These are phyloP conservation scores for Plagodis pulveraria DNA, from an alignment of 2,888 invertebrate species.

Conservation along the genomic window DNA sequence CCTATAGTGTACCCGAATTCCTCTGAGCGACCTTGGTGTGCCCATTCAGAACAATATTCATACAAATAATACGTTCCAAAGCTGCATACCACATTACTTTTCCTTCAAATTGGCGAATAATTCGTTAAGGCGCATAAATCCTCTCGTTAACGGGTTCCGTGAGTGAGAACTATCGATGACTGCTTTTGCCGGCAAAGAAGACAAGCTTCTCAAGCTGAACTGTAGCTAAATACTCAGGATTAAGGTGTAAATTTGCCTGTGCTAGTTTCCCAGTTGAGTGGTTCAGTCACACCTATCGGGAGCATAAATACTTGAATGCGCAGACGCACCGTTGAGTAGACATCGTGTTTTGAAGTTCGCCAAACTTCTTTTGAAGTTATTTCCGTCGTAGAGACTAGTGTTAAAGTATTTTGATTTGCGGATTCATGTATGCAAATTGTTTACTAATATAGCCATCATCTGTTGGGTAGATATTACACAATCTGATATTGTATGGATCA, in stretches of 20 bases:
- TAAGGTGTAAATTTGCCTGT: conserved; percentile 26
- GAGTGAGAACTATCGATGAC: conserved; percentile 41
- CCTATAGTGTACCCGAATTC: conserved; percentile 19
- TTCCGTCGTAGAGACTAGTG: conserved; percentile 16
- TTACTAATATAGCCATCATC: conserved; percentile 26
- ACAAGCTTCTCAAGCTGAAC: conserved; percentile 22
- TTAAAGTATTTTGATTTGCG: conserved; percentile 27
- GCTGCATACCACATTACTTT: conserved; percentile 50
- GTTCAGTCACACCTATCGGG: conserved; percentile 14
- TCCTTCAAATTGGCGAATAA: conserved; percentile 46
- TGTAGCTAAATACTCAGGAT: conserved; percentile 20
- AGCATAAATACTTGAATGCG: conserved; percentile 22
- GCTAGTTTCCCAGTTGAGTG: conserved; percentile 15
- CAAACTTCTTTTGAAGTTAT: conserved; percentile 27
- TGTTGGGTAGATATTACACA: conserved; percentile 16
- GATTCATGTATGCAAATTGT: conserved; percentile 22
- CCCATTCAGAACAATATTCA: conserved; percentile 30
- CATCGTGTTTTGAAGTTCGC: conserved; percentile 24
- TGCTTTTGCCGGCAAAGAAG: conserved; percentile 21
- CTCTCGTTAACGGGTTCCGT: conserved; percentile 26
- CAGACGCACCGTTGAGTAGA: conserved; percentile 20
- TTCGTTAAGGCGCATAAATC: conserved; percentile 46
- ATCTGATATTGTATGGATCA: background rate
- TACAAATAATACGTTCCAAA: conserved; percentile 33
- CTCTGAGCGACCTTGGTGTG: conserved; percentile 29